Evolutionary conservation across 2,888 invertebrate genomes (phyloP), one percentile per base, ranked within the genome.

Genomic region (Leucania comma): DNA sequence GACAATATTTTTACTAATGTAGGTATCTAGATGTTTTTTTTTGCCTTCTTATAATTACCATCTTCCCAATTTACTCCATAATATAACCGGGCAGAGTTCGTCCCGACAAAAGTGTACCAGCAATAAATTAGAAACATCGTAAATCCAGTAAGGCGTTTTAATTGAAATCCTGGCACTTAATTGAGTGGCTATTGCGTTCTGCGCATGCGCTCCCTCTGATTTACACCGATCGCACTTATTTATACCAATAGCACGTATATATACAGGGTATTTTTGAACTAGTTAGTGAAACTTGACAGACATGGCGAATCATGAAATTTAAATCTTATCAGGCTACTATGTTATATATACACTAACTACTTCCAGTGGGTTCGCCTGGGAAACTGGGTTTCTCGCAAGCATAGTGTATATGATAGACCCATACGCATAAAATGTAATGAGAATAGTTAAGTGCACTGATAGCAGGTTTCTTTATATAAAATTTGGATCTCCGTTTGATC

Each of bases 131-230:
- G 93, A 92, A 91, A 90, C 88, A 86, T 87, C 87, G 89, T 95
- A 94, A 94, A 95, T 94, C 89, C 85, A 85, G 68, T 86, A 89
- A 92, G 94, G 93, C 93, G 94, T 93, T 95, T 95, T 95, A 95
- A 95, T 95, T 95, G 95, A 95, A 95, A 94, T 93, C 92, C 91
- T 89, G 90, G 89, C 90, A 90, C 91, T 94, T 94, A 94, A 95
- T 95, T 93, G 92, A 93, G 92, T 91, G 90, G 89, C 85, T 85
- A 83, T 77, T 82, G 58, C 83, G 83, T 85, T 85, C 76, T 86
- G 92, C 94, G 94, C 94, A 92, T 93, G 95, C 94, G 94, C 84
- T 84, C 72, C 83, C 66, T 66, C 84, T 92, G 91, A 94, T 93
- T 94, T 93, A 95, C 92, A 85, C 85, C 90, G 90, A 89, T 91